Base-by-base conservation (phyloP, 2,888 invertebrate genomes). In the Criorhina ranunculi region DNA sequence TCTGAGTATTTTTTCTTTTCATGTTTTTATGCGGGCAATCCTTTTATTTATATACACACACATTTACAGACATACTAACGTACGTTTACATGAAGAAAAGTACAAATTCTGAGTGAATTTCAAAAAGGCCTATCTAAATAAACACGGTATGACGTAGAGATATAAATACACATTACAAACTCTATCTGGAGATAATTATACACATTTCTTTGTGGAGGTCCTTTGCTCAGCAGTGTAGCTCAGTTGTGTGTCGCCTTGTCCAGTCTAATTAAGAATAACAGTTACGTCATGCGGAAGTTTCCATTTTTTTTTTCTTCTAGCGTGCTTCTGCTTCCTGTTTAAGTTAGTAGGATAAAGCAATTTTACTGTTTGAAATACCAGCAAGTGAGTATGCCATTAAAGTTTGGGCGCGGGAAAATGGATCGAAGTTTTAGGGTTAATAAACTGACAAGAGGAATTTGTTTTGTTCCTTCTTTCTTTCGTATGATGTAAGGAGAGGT, bases 201-300 rank as follows among this genome's bases (percentile, higher is more conserved):
- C 44, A 42, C 69, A 33, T 57, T 46, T 42, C 8, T 72, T 19
- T 19, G n/a, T 42, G 35, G 5, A 64, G 33, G 40, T 70, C 29
- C 72, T 49, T 67, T 53, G 24, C 66, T 29, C 31, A 60, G 35
- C 35, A 59, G 64, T 35, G 44, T 19, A 60, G 24, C 64, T 59
- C 8, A 31, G 59, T 51, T 44, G 66, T 40, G 46, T 66, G 66
- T 67, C 73, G 66, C 55, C 51, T 19, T 19, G 75, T 75, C 67
- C 80, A 55, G 80, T 62, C 80, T 75, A 75, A 81, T 81, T 81
- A 81, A 69, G 62, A 64, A 15, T 46, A 60, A 44, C 67, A 75
- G 55, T 80, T 75, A 49, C 75, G 67, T 81, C 80, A 81, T 81
- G 62, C 62, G 62, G 17, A 75, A 81, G 69, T 37, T 46, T 53